Percentiles rank a stretch among this genome's conserved stretches.
Conservation (phyloP, 2,888 invertebrate species). For the Bedellia somnulentella region DNA sequence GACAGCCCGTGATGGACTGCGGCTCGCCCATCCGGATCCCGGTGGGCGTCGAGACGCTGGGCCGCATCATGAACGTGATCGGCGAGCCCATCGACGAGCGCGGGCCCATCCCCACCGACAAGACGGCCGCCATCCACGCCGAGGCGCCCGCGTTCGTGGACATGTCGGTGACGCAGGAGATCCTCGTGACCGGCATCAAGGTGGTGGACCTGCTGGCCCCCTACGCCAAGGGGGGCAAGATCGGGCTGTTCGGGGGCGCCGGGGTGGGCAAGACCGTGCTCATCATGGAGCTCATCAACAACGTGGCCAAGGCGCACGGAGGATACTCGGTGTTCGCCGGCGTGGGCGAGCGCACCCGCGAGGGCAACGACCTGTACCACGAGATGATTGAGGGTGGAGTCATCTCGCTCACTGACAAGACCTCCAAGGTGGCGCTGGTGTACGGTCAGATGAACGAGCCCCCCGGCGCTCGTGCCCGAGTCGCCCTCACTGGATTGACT, state of each 20-base stretch:
- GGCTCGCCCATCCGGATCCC: constrained; percentile 91
- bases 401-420: constrained; percentile 85
- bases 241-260: constrained; percentile 90
- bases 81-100: constrained; percentile 81
- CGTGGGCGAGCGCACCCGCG: constrained; percentile 94
- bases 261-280: constrained; percentile 95
- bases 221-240: constrained; percentile 91
- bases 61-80: constrained; percentile 93
- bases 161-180: constrained; percentile 93
- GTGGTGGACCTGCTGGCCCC: constrained; percentile 92
- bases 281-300: constrained; percentile 96
- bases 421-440: constrained; percentile 90
- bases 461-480: constrained; percentile 92
- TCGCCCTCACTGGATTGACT: constrained; percentile 89
- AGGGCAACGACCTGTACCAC: constrained; percentile 94
- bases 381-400: constrained; percentile 97
- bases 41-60: constrained; percentile 87
- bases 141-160: constrained; percentile 94
- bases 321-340: constrained; percentile 97
- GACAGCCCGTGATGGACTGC: constrained; percentile 78
- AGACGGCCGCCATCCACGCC: constrained; percentile 83
- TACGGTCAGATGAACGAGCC: constrained; percentile 99
- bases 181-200: constrained; percentile 82
- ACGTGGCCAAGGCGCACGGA: constrained; percentile 93
- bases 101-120: constrained; percentile 82